phyloP scores from a whole-genome alignment of 2,113 vertebrate genomes.

The Oryzias curvinotus region DNA sequence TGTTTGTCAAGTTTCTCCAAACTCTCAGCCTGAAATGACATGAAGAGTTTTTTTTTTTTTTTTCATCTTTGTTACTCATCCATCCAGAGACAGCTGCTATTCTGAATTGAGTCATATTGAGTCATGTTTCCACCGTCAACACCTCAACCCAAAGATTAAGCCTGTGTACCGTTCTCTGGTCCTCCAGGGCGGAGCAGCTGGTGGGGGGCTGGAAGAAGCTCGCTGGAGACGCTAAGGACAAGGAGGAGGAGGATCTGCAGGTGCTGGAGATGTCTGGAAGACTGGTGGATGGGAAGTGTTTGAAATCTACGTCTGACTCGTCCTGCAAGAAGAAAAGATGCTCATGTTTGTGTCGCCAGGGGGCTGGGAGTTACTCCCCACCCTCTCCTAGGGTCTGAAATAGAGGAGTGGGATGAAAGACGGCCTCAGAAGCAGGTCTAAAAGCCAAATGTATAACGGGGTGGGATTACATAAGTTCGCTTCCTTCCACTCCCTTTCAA shows the following conservation, averaged over 20 bases:
- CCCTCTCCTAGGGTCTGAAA: too few relatives aligned
- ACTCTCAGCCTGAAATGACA: background rate
- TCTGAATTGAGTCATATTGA: too few relatives aligned
- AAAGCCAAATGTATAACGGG: too few relatives aligned
- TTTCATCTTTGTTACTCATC: too few relatives aligned
- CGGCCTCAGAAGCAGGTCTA: too few relatives aligned
- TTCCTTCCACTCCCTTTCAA: too few relatives aligned
- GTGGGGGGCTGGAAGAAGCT: constrained; percentile 63
- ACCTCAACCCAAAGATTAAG: background rate
- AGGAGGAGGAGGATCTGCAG: constrained; percentile 61
- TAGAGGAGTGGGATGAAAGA: too few relatives aligned
- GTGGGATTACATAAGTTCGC: too few relatives aligned
- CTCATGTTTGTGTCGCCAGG: too few relatives aligned
- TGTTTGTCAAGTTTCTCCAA: background rate
- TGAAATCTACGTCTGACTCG: constrained; percentile 82
- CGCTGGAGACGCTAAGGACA: constrained; percentile 52
- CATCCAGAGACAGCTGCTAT: too few relatives aligned
- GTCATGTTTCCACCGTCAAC: background rate
- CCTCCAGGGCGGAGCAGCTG: constrained; percentile 59
- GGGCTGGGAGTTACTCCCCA: too few relatives aligned
- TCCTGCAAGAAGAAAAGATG: constrained; percentile 65
- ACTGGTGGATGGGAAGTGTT: constrained; percentile 88
- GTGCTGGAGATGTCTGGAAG: constrained; percentile 90
- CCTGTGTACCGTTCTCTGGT: constrained; percentile 70
- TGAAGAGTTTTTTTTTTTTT: too few relatives aligned